Evolutionary conservation across 2,888 invertebrate genomes (phyloP), one percentile per base, ranked within the genome.

Genomic region (Catocala sponsa): DNA sequence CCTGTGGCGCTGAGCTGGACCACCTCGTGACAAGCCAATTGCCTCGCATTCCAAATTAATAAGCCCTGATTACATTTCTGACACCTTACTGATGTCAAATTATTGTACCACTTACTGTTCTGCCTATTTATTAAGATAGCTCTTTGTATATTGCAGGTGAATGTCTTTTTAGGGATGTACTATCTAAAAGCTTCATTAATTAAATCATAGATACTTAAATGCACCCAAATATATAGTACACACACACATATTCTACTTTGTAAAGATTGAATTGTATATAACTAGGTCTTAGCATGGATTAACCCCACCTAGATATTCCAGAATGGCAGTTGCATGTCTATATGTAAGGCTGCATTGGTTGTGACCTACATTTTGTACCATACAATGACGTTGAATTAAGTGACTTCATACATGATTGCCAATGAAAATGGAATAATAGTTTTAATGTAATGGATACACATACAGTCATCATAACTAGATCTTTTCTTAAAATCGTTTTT

Each of bases 1-100:
- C 92, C 91, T 85, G 75, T 68, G 68, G 61, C 70, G 65, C 47
- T 12, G 32, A 7, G 76, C 73, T 75, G 73, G 70, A 64, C 71
- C 72, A 72, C 76, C 73, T 64, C 61, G 67, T 60, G 55, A 41
- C 68, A 55, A 57, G 55, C 35, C 35, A 38, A 38, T 38, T 38
- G 61, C 68, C 68, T 63, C 63, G 56, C 65, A 15, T 48, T 60
- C 42, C 59, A 73, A 47, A 76, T 72, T 70, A 57, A 51, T 57
- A 25, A 25, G 25, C 25, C 52, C 54, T 72, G 58, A 73, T 70
- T 72, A 65, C 62, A 53, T 70, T 62, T 13, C 50, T 62, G 50
- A 59, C 59, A 65, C 61, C 52, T 61, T 61, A 60, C 43, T 61
- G 54, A 62, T 60, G 53, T 52, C 11, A 55, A 56, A 35, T 35